Evolutionary conservation across 2,888 invertebrate genomes (phyloP).

Genomic region (Hypselothyrea guttata): DNA sequence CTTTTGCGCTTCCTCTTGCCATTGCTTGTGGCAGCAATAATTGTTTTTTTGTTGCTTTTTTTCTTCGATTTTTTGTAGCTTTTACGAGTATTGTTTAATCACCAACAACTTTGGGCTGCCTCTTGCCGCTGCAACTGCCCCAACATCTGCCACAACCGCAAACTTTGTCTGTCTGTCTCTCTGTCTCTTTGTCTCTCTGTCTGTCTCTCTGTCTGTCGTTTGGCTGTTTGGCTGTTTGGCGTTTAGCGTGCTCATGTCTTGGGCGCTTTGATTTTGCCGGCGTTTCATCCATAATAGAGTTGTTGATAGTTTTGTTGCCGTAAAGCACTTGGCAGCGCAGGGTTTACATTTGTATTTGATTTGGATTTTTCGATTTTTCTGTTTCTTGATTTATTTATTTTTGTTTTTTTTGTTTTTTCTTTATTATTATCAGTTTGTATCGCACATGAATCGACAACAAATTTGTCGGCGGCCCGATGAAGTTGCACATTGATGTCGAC

Average conservation of each 20-base stretch:
- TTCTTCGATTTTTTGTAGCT: slow-evolving; percentile 1
- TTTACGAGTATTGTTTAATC: slow-evolving; percentile 51
- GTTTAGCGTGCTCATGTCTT: slow-evolving; percentile 36
- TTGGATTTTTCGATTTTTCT: slow-evolving; percentile 2
- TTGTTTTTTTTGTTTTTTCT: too few species aligned
- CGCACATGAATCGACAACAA: slow-evolving; percentile 39
- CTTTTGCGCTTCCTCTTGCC: neutral
- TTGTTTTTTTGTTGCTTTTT: slow-evolving; percentile 31
- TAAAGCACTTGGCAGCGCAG: slow-evolving; percentile 45
- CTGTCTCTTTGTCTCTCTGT: too few species aligned
- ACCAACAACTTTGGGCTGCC: slow-evolving; percentile 51
- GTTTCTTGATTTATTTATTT: neutral
- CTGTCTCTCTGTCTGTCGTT: too few species aligned
- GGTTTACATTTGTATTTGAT: slow-evolving; percentile 32
- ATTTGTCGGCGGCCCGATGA: slow-evolving; percentile 35
- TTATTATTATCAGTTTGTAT: too few species aligned
- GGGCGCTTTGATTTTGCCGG: slow-evolving; percentile 61
- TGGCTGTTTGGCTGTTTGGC: too few species aligned
- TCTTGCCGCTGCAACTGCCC: neutral
- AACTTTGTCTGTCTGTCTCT: too few species aligned
- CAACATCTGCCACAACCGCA: neutral
- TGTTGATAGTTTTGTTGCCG: slow-evolving; percentile 15
- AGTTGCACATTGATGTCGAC: slow-evolving; percentile 5
- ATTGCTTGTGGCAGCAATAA: slow-evolving; percentile 21
- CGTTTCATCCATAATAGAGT: slow-evolving; percentile 53